These are phyloP conservation scores for Anableps anableps DNA, from an alignment of 2,797 vertebrate species.

Conservation along the genomic window DNA sequence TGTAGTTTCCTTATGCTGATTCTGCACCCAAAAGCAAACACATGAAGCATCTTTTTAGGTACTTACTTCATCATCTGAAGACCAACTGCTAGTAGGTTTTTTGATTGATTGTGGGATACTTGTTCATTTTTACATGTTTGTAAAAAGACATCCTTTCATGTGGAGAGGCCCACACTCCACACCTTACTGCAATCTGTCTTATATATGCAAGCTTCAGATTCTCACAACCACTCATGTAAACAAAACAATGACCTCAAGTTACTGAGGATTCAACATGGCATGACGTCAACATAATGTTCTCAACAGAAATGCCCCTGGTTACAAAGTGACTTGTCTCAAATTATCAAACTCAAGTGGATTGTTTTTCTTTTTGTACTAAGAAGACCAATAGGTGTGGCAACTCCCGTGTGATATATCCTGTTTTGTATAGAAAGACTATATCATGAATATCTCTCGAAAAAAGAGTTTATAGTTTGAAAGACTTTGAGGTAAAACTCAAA, in stretches of 20 bases:
- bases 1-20: neutral
- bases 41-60: neutral
- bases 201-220: neutral
- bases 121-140: neutral
- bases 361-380: neutral
- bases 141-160: neutral
- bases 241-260: slow-evolving; percentile 1
- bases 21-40: neutral
- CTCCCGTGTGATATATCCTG: neutral
- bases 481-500: neutral
- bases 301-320: neutral
- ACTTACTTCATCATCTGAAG: neutral
- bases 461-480: neutral
- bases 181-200: neutral
- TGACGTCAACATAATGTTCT: neutral
- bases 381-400: neutral
- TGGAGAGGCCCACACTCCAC: neutral
- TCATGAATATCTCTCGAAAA: neutral
- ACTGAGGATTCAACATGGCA: neutral
- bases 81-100: neutral
- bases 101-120: neutral
- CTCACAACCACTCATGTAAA: slow-evolving; percentile 6
- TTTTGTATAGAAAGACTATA: neutral
- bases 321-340: slow-evolving; percentile 5
- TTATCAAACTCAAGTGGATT: neutral